A percentile compares a stretch with the other conserved stretches of the same genome.
Evolutionary conservation across 2,888 invertebrate genomes (phyloP).

Genomic region (Pristionchus japonicus): DNA sequence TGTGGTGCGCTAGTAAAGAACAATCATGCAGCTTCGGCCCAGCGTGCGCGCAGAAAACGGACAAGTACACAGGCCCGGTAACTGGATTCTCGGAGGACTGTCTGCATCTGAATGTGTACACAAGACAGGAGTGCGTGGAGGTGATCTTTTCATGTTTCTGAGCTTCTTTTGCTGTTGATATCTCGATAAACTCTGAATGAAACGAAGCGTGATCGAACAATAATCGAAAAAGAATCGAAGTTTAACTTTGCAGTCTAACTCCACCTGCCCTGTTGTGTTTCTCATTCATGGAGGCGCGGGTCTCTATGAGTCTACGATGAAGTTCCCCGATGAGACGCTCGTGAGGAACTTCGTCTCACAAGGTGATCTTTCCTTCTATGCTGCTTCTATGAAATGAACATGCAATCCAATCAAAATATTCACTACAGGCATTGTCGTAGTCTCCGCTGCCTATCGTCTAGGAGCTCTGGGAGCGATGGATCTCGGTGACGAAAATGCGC

Average conservation of each 20-base stretch:
- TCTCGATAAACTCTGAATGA: too few species aligned
- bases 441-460: not conserved
- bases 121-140: not conserved
- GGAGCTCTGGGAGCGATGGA: not conserved
- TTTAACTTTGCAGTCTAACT: not conserved
- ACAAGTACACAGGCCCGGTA: not conserved
- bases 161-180: too few species aligned
- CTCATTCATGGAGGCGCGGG: not conserved
- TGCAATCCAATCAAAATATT: not conserved
- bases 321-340: conserved; percentile 12
- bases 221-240: too few species aligned
- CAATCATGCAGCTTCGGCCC: conserved; percentile 26
- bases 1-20: too few species aligned
- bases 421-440: not conserved
- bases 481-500: conserved; percentile 8
- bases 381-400: not conserved
- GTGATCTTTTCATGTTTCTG: too few species aligned
- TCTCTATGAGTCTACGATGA: not conserved
- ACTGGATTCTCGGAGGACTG: conserved; percentile 21
- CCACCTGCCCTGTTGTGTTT: not conserved
- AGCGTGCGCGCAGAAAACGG: not conserved
- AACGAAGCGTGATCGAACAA: too few species aligned
- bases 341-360: conserved; percentile 20
- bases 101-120: conserved; percentile 7
- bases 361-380: not conserved